Evolutionary conservation across 1,140 invertebrate species (phyloP), one percentile per base, ranked within the genome.

Genomic region (Drosophila tristis): DNA sequence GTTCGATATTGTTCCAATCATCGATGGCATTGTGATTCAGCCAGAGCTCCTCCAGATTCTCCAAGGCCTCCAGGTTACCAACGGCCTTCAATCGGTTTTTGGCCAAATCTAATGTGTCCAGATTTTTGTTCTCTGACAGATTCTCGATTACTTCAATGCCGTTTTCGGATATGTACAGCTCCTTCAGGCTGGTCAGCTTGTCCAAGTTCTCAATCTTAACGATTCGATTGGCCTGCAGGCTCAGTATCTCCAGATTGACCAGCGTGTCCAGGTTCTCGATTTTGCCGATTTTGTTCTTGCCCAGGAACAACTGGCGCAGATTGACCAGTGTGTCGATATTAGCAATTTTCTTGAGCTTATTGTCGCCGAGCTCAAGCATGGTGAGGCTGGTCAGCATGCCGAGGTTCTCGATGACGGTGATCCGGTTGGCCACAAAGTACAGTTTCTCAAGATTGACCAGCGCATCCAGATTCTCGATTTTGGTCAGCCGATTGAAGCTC

Each of bases 91-190:
- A 96, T 91, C 96, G 95, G 92, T 99, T 99, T 53, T 95, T 94
- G 1, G 98, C 97, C 71, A 99, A 91, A 93, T 99, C 98, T 44
- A 99, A 93, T 4, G 98, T 99, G 53, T 95, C 95, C 20, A 99
- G 82, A 56, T 95, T 94, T 2, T 92, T 91, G 85, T 96, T 97
- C 44, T 94, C 93, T 2, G 95, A 93, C 64, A 98, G 92, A 70
- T 96, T 95, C 91, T 97, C 96, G 59, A 97, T 96, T 4, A 86
- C 90, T 13, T 94, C 94, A 51, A 99, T 95, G 47, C 97, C 98
- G 94, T 99, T 99, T 92, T 99, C 97, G 16, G 98, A 98, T 62
- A 99, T 87, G 92, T 99, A 99, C 0, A 99, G 92, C 91, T 99
- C 96, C 49, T 97, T 95, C 59, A 99, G 92, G 35, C 96, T 95